Conservation (phyloP, 2,113 vertebrate species). For the Dermatemys mawii region DNA sequence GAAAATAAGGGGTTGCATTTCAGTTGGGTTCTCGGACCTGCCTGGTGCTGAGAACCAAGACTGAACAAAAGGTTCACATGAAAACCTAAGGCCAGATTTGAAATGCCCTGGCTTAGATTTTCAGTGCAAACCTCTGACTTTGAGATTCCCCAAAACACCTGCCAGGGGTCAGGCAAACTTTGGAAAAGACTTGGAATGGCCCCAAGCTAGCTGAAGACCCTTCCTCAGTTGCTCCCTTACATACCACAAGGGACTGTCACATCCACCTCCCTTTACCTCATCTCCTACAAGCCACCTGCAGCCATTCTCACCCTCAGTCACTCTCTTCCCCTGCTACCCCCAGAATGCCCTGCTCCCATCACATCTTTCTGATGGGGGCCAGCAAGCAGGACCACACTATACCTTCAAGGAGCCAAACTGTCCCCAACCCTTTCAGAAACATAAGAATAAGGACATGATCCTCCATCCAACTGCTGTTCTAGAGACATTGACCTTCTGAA, state of each 20-base stretch:
- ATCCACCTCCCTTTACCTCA: background rate
- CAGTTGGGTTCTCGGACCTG: background rate
- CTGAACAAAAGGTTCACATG: fast-evolving
- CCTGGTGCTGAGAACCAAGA: background rate
- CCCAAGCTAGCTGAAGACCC: background rate
- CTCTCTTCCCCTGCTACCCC: background rate
- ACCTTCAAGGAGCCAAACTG: background rate
- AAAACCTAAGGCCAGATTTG: background rate
- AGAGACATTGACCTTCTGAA: background rate
- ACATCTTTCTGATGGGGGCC: background rate
- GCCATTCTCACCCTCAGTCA: background rate
- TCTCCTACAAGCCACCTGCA: background rate
- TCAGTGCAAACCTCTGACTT: fast-evolving
- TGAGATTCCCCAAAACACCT: background rate
- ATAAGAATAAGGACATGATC: background rate
- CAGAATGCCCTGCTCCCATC: background rate
- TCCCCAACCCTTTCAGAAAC: background rate
- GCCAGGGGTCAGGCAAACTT: background rate
- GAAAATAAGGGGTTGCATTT: background rate
- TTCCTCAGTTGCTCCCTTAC: background rate
- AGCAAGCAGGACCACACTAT: background rate
- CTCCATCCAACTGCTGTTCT: too few species aligned
- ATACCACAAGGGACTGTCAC: background rate
- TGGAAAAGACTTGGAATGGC: background rate
- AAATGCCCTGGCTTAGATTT: background rate